These are phyloP conservation scores for Drosophila quadrilineata DNA, from an alignment of 1,140 invertebrate species.

Conservation along the genomic window DNA sequence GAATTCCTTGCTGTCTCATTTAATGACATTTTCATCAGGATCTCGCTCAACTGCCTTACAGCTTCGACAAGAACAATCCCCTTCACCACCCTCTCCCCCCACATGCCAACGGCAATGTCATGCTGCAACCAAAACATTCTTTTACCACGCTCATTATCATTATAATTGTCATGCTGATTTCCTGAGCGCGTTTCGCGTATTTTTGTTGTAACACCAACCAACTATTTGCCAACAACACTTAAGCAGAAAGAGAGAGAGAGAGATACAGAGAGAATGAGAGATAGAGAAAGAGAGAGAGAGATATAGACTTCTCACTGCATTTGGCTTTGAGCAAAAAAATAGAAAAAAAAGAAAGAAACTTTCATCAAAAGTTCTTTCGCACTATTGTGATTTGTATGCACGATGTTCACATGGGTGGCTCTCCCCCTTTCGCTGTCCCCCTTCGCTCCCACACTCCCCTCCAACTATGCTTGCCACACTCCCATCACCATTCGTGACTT, in stretches of 20 bases:
- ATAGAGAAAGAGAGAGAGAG: too few species aligned
- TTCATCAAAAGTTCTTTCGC: constrained; percentile 25
- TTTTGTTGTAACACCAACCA: constrained; percentile 22
- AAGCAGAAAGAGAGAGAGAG: too few species aligned
- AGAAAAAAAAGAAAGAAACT: too few species aligned
- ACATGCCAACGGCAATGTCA: too few species aligned
- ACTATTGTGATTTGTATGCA: constrained; percentile 37
- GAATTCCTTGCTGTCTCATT: constrained; percentile 66
- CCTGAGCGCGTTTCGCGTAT: constrained; percentile 23
- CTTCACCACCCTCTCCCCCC: not conserved
- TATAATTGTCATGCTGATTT: constrained; percentile 79
- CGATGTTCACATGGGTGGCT: constrained; percentile 3
- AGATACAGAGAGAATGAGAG: too few species aligned
- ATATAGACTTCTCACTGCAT: too few species aligned
- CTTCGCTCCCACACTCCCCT: not conserved
- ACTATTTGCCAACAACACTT: constrained; percentile 65
- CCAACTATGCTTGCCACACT: constrained; percentile 1
- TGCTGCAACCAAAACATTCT: constrained; percentile 25
- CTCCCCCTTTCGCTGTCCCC: too few species aligned
- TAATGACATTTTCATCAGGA: constrained; percentile 75
- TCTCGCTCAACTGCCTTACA: not conserved
- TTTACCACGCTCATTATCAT: constrained; percentile 64
- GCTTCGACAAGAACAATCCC: not conserved
- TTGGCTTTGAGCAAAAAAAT: constrained; percentile 38
- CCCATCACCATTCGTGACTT: constrained; percentile 34